These are phyloP conservation scores for Chlorospingus flavigularis DNA, from an alignment of 2,797 vertebrate species.

Conservation along the genomic window DNA sequence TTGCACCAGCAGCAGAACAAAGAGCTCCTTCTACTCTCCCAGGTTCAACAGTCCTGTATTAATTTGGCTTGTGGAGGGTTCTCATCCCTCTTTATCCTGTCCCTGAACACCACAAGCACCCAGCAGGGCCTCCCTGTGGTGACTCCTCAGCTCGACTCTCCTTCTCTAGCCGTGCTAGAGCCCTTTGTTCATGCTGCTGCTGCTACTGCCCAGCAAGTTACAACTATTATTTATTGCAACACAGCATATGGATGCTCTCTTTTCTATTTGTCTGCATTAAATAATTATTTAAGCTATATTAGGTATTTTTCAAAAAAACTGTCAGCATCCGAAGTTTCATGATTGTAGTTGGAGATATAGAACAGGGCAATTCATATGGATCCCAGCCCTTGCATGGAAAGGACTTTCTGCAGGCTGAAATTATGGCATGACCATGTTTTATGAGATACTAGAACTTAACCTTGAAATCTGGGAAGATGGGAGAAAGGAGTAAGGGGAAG, in stretches of 20 bases:
- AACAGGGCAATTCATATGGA: constrained; percentile 54
- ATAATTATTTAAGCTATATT: constrained; percentile 75
- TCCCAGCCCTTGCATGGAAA: background rate
- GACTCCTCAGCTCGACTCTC: background rate
- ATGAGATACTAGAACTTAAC: background rate
- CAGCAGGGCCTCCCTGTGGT: background rate
- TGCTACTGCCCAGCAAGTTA: background rate
- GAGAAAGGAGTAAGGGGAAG: background rate
- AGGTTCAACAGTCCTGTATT: background rate
- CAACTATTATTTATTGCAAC: constrained; percentile 12
- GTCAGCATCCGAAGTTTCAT: constrained; percentile 48
- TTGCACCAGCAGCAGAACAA: fast-evolving
- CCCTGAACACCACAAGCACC: background rate
- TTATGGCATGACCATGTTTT: background rate
- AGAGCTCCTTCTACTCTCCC: background rate
- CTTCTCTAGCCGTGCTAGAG: background rate
- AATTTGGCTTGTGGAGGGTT: background rate
- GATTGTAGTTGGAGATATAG: constrained; percentile 66
- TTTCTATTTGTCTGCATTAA: constrained; percentile 62
- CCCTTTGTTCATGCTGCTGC: background rate
- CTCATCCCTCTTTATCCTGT: background rate
- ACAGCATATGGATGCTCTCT: background rate
- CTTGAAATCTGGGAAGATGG: background rate
- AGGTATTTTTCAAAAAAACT: constrained; percentile 71
- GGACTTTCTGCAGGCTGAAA: background rate